Conservation (phyloP, 2,888 invertebrate species). For the Catonia carolina region DNA sequence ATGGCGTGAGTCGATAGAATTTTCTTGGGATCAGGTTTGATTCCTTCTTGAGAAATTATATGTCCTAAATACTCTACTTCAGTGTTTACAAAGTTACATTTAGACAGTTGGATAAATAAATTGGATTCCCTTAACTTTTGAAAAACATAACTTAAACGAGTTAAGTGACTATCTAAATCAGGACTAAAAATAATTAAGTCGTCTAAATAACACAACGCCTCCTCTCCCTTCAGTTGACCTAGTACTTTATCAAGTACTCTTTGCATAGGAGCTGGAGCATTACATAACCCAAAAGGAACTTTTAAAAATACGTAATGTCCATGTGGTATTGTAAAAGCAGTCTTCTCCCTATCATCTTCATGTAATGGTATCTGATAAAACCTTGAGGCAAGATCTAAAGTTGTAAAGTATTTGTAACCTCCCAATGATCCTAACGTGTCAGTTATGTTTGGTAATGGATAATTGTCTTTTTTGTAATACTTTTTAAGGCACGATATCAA, state of each 20-base stretch:
- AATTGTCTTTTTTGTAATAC: constrained; percentile 36
- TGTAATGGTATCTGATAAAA: no score
- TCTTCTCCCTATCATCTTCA: constrained; percentile 35
- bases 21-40: neutral
- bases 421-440: constrained; percentile 35
- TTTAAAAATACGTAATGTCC: constrained; percentile 36
- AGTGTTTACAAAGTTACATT: no score
- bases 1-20: no score
- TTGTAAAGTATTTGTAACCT: constrained; percentile 32
- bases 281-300: constrained; percentile 38
- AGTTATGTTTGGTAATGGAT: no score
- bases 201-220: constrained; percentile 21
- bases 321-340: constrained; percentile 37
- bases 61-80: neutral
- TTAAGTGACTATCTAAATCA: constrained; percentile 5
- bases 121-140: neutral
- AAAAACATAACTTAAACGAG: neutral
- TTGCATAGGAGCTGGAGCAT: no score
- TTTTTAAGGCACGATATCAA: constrained; percentile 36
- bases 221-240: constrained; percentile 27
- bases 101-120: neutral
- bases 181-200: no score
- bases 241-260: constrained; percentile 35
- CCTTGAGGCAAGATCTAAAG: constrained; percentile 35
- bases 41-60: neutral